These are phyloP conservation scores for Ptychadena robeensis DNA, from an alignment of 2,797 vertebrate genomes.

Conservation along the genomic window DNA sequence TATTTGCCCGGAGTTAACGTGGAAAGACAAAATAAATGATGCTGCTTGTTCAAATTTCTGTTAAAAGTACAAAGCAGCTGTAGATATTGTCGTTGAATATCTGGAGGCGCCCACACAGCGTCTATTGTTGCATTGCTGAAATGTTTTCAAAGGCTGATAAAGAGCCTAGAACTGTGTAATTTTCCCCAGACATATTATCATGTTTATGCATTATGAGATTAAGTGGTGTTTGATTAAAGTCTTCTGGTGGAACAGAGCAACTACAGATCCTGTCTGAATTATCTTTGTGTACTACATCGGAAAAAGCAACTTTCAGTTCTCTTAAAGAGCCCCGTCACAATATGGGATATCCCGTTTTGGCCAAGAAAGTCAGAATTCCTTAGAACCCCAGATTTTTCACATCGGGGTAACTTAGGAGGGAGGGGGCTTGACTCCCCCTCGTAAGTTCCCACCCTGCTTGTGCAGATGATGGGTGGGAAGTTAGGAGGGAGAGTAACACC, in stretches of 20 bases:
- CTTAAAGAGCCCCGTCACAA: too few species aligned
- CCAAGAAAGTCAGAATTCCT: too few species aligned
- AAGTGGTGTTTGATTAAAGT: conserved; percentile 3
- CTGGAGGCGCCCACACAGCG: neutral
- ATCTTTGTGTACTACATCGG: neutral
- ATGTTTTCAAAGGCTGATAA: conserved; percentile 4
- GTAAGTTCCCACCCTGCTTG: too few species aligned
- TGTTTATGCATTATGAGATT: conserved; percentile 25
- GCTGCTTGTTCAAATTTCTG: neutral
- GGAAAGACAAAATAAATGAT: too few species aligned
- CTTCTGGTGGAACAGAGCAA: neutral
- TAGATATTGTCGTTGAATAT: neutral
- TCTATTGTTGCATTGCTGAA: conserved; percentile 1
- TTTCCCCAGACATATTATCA: conserved; percentile 11
- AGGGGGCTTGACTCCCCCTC: too few species aligned
- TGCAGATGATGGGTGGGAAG: too few species aligned
- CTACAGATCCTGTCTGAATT: neutral
- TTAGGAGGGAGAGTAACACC: too few species aligned
- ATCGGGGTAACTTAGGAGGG: too few species aligned
- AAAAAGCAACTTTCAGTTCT: neutral
- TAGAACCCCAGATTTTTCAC: too few species aligned
- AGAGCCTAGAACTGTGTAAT: neutral
- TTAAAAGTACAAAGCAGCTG: conserved; percentile 4
- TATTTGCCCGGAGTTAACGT: too few species aligned
- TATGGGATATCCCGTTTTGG: too few species aligned